phyloP scores from a whole-genome alignment of 2,888 invertebrate species.

The Callinectes sapidus region DNA sequence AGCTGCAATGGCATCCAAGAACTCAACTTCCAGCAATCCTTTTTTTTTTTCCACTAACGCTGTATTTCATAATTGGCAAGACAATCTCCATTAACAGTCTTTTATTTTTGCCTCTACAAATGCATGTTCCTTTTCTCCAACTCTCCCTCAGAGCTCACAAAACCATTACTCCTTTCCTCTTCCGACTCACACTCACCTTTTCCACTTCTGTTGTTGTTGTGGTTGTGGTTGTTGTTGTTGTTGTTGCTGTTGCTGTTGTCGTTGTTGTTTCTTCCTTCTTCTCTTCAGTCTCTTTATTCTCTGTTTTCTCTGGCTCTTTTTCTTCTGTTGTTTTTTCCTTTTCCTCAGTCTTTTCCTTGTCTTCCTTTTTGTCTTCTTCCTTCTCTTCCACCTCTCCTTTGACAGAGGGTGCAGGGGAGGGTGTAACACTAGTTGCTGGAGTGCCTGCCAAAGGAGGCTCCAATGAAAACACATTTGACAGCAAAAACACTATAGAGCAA shows the following conservation, averaged over 20 bases:
- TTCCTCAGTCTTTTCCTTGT: constrained; percentile 69
- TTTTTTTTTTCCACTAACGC: no score
- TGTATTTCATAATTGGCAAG: no score
- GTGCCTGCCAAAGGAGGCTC: constrained; percentile 38
- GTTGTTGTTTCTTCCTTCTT: constrained; percentile 60
- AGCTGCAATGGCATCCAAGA: no score
- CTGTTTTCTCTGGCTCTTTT: background rate
- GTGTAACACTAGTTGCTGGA: constrained; percentile 62
- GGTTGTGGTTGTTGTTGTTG: no score
- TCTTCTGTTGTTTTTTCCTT: constrained; percentile 59
- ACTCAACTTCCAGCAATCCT: no score
- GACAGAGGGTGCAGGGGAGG: constrained; percentile 67
- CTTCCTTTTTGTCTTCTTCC: constrained; percentile 70
- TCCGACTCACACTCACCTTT: constrained; percentile 22
- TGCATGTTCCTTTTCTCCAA: background rate
- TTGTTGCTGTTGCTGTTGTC: no score
- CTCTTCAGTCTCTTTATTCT: background rate
- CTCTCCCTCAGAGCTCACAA: background rate
- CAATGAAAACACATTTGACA: background rate
- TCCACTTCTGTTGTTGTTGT: constrained; percentile 69
- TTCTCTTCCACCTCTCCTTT: constrained; percentile 68
- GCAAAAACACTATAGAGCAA: background rate
- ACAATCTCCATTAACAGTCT: background rate
- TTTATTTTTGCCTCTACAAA: background rate
- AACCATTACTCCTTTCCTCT: background rate